A percentile compares a stretch with the other conserved stretches of the same genome.
phyloP scores from a whole-genome alignment of 2,888 invertebrate species.

The Nephrotoma flavescens region DNA sequence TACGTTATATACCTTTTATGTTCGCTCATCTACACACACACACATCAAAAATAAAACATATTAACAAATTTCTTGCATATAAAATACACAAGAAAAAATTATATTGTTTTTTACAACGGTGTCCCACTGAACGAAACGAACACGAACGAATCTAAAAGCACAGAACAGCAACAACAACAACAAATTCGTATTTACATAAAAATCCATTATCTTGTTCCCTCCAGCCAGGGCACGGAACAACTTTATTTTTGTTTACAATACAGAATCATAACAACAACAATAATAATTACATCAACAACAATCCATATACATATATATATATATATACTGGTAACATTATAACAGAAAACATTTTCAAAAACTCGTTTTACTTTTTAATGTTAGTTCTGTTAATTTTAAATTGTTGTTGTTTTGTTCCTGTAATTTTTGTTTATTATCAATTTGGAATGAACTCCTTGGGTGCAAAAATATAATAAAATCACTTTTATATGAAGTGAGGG shows the following conservation, averaged over 20 bases:
- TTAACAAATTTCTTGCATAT: background rate
- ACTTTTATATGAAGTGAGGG: background rate
- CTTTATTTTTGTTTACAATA: background rate
- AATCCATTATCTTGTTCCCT: background rate
- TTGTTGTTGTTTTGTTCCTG: background rate
- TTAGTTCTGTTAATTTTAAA: background rate
- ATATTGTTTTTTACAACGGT: background rate
- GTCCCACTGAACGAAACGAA: background rate
- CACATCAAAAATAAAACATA: background rate
- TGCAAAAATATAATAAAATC: background rate
- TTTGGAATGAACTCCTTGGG: background rate
- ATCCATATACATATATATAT: background rate
- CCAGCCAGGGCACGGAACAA: background rate
- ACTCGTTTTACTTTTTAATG: background rate
- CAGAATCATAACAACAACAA: background rate
- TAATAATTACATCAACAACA: background rate
- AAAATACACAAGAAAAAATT: background rate
- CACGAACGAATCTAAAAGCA: background rate
- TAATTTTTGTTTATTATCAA: background rate
- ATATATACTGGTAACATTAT: background rate
- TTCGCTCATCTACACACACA: background rate
- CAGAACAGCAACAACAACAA: background rate
- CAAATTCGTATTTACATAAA: background rate
- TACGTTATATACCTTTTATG: background rate
- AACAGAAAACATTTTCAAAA: background rate